Conservation (phyloP, 2,888 invertebrate species). For the Andrena trimmerana region DNA sequence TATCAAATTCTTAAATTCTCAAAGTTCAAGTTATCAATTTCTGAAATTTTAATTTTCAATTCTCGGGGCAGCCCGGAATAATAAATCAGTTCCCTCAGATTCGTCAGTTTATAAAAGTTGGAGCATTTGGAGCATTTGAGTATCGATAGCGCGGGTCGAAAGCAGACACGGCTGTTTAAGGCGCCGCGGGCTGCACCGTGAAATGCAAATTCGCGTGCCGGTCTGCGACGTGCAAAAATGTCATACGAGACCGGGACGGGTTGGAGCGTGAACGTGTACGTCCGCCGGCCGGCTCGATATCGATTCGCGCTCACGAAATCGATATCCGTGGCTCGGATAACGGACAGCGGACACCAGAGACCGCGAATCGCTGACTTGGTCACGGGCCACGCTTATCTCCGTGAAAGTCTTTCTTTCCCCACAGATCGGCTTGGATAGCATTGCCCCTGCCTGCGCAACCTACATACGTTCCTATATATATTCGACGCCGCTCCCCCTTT, state of each 20-base stretch:
- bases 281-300: constrained; percentile 62
- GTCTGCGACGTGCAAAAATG: constrained; percentile 68
- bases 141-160: constrained; percentile 16
- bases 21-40: too few relatives aligned
- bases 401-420: constrained; percentile 66
- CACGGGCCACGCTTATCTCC: constrained; percentile 49
- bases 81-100: too few relatives aligned
- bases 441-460: too few relatives aligned
- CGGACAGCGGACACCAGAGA: constrained; percentile 55
- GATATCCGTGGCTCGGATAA: constrained; percentile 70
- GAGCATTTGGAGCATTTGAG: background rate
- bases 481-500: too few relatives aligned
- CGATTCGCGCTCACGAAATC: constrained; percentile 74
- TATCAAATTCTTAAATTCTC: too few relatives aligned
- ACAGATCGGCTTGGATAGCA: background rate
- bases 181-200: constrained; percentile 36
- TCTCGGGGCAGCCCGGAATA: too few relatives aligned
- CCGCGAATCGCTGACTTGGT: constrained; percentile 47
- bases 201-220: constrained; percentile 62
- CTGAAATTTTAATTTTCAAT: too few relatives aligned
- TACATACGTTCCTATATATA: too few relatives aligned
- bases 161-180: constrained; percentile 15
- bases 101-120: too few relatives aligned
- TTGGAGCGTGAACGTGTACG: constrained; percentile 40
- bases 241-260: constrained; percentile 21